phyloP scores from a whole-genome alignment of 2,888 invertebrate species.

The Drosophila neotestacea region DNA sequence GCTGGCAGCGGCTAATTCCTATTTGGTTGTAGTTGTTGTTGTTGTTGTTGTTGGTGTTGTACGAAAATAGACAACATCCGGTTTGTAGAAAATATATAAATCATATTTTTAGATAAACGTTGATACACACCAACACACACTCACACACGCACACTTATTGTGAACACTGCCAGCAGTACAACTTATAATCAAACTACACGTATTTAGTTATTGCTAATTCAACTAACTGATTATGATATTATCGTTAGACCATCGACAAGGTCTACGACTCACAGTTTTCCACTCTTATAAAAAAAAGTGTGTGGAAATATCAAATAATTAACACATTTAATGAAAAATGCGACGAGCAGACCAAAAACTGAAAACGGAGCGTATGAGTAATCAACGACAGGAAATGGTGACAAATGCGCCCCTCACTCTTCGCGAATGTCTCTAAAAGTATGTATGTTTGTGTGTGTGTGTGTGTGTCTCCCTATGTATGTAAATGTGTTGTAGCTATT shows the following conservation, averaged over 20 bases:
- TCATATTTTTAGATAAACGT: slow-evolving; percentile 78
- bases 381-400: slow-evolving; percentile 82
- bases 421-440: slow-evolving; percentile 2
- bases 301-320: slow-evolving; percentile 77
- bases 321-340: slow-evolving; percentile 77
- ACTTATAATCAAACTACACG: slow-evolving; percentile 12
- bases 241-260: background rate
- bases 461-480: slow-evolving; percentile 47
- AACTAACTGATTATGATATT: slow-evolving; percentile 6
- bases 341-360: slow-evolving; percentile 52
- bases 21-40: slow-evolving; percentile 32
- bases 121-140: slow-evolving; percentile 26
- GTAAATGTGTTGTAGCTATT: slow-evolving; percentile 79
- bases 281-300: slow-evolving; percentile 26
- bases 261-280: background rate
- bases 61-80: slow-evolving; percentile 83
- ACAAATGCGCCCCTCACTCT: slow-evolving; percentile 67
- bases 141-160: slow-evolving; percentile 1
- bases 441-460: slow-evolving; percentile 23
- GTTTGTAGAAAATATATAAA: slow-evolving; percentile 77
- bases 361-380: slow-evolving; percentile 80
- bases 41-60: slow-evolving; percentile 64
- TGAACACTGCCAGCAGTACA: background rate
- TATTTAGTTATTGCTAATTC: slow-evolving; percentile 3
- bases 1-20: slow-evolving; percentile 27